Percentiles rank a stretch among this genome's conserved stretches.
phyloP scores from a whole-genome alignment of 2,888 invertebrate genomes.

The Drosophila conformis region DNA sequence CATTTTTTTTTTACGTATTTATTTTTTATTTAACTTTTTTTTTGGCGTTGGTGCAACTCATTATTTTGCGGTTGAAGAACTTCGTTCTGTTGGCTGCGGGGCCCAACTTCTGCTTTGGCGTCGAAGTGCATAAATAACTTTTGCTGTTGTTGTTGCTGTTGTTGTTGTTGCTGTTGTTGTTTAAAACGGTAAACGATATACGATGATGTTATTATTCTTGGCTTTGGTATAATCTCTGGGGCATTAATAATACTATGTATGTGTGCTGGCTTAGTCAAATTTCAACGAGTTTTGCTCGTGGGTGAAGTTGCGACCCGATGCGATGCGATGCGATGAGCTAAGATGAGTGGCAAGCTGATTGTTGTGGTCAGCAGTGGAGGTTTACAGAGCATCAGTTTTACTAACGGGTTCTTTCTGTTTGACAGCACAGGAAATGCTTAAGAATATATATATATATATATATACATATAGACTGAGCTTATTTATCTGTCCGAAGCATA shows the following conservation, averaged over 20 bases:
- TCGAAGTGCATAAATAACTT: conserved; percentile 75
- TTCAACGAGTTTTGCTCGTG: conserved; percentile 56
- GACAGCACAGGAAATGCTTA: conserved; percentile 26
- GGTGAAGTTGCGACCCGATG: conserved; percentile 36
- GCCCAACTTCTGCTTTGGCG: conserved; percentile 56
- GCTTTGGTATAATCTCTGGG: conserved; percentile 59
- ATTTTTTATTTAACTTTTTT: conserved; percentile 17
- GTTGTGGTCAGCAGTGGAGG: conserved; percentile 40
- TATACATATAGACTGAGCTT: not conserved
- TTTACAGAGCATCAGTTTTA: conserved; percentile 9
- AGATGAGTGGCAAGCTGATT: conserved; percentile 37
- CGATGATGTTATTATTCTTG: conserved; percentile 20
- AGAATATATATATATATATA: not conserved
- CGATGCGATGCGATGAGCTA: conserved; percentile 30
- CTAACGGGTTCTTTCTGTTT: conserved; percentile 38
- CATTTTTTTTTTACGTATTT: conserved; percentile 22
- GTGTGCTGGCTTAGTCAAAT: conserved; percentile 54
- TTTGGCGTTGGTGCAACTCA: conserved; percentile 65
- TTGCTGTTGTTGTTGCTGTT: conserved; percentile 4
- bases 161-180: conserved; percentile 4
- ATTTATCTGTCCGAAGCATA: not conserved
- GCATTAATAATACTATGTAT: conserved; percentile 54
- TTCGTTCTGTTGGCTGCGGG: conserved; percentile 45
- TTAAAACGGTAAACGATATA: conserved; percentile 71
- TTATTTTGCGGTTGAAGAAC: conserved; percentile 75